These are phyloP conservation scores for Drosophila robusta DNA, from an alignment of 2,888 invertebrate species.

Conservation along the genomic window DNA sequence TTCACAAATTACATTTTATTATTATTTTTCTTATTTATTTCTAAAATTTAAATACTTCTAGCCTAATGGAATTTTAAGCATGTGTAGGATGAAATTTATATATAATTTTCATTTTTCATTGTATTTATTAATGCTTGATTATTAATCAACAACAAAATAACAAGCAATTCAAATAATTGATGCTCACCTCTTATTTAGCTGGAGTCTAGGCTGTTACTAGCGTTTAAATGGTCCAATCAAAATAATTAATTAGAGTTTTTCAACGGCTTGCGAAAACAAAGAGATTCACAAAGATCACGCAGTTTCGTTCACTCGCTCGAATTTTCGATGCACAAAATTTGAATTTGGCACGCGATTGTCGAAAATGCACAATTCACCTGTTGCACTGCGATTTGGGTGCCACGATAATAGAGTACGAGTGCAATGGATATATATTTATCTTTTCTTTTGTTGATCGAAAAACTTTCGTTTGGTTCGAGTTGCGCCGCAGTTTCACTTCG, in stretches of 20 bases:
- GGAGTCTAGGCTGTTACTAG: neutral
- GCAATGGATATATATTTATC: conserved; percentile 18
- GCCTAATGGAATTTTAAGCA: too few species aligned
- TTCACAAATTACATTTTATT: too few species aligned
- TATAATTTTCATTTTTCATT: too few species aligned
- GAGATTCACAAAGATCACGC: conserved; percentile 43
- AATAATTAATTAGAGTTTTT: conserved; percentile 24
- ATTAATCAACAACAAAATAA: neutral
- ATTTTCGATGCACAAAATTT: conserved; percentile 36
- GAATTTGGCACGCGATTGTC: conserved; percentile 57
- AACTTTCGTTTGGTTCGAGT: conserved; percentile 68
- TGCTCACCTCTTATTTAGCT: conserved; percentile 28
- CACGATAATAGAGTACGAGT: conserved; percentile 12
- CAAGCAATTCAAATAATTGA: neutral
- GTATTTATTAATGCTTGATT: neutral
- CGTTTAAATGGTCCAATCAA: neutral
- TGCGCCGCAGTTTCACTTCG: conserved; percentile 56
- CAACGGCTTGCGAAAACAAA: conserved; percentile 4
- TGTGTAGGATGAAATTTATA: too few species aligned
- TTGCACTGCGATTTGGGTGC: conserved; percentile 41
- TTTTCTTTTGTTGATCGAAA: conserved; percentile 38
- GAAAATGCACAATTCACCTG: conserved; percentile 59
- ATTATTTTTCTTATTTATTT: too few species aligned
- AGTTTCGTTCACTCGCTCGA: conserved; percentile 34
- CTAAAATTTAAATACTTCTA: too few species aligned